Percentiles rank a stretch among this genome's conserved stretches.
These are phyloP conservation scores for Bombycilla garrulus DNA, from an alignment of 2,113 vertebrate species.

Conservation along the genomic window DNA sequence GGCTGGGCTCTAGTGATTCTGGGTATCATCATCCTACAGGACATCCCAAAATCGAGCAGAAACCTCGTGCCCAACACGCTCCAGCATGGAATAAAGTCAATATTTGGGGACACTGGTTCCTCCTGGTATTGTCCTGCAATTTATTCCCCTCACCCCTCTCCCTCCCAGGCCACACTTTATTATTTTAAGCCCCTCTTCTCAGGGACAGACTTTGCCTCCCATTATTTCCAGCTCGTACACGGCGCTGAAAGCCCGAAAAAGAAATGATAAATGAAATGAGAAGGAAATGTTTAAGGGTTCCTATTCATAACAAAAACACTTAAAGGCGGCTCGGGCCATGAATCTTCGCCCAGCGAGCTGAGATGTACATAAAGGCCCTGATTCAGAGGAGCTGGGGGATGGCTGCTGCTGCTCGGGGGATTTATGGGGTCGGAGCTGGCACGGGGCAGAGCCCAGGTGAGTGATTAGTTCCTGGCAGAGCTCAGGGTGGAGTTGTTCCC, in stretches of 20 bases:
- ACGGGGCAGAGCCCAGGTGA: conserved; percentile 1
- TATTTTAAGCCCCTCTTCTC: conserved; percentile 35
- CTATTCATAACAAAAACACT: conserved; percentile 65
- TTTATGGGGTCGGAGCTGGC: conserved; percentile 15
- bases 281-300: conserved; percentile 63
- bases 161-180: not conserved
- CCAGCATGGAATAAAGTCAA: not conserved
- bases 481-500: not conserved
- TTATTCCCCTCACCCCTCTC: not conserved
- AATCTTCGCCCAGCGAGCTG: conserved; percentile 18
- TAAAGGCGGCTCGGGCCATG: conserved; percentile 34
- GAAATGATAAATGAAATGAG: conserved; percentile 63
- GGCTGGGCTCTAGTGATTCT: not conserved
- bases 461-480: conserved; percentile 37
- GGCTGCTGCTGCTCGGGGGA: not conserved
- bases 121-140: not conserved
- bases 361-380: conserved; percentile 45
- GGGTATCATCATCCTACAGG: not conserved
- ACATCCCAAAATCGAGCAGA: not conserved
- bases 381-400: conserved; percentile 33
- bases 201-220: conserved; percentile 9
- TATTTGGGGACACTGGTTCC: not conserved
- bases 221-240: not conserved
- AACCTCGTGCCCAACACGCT: accelerated
- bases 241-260: conserved; percentile 55